Evolutionary conservation across 1,140 invertebrate genomes (phyloP), one percentile per base, ranked within the genome.

Genomic region (Drosophila nannoptera): DNA sequence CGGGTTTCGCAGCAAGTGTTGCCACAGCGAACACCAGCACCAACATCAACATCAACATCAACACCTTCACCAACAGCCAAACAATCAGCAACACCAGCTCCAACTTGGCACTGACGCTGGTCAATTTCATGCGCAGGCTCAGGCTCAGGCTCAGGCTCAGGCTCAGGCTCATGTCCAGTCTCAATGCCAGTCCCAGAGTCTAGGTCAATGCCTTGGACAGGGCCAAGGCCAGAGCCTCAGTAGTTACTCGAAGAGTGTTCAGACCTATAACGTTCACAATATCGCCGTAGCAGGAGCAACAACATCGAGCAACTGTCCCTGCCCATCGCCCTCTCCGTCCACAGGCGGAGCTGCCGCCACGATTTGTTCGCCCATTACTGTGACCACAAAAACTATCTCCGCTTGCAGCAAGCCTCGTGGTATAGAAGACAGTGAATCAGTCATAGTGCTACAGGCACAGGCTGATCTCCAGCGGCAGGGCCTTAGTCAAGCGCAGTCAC

Each of bases 1-100:
- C 31, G 69, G 64, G 38, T 86, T 75, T 35, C 82, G 88, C 6
- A 56, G 65, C 50, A 89, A 88, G 53, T 89, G 88, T 55, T 88
- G 88, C 50, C 66, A 75, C 16, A 68, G 16, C 31, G 73, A 74
- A 14, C 46, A 65, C 12, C 40, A 43, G 2, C 12, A 7, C 40
- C 14, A 7, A n/a, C 12, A 22, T 3, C 22, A 22, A 22, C 22
- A 22, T 3, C 22, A 22, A 22, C 22, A 22, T 22, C 22, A 22
- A 22, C 22, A 22, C 22, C 22, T 22, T 22, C 22, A 22, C 3
- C 22, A 22, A 22, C 22, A 22, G 22, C 22, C 1, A 22, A 22
- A 22, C 22, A 22, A 3, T 22, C 22, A 22, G 22, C 22, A 22
- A 22, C 22, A 22, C 1, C 22, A 22, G 22, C 22, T 2, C 22